Evolutionary conservation across 1,140 invertebrate genomes (phyloP), one percentile per base, ranked within the genome.

Genomic region (Drosophila punjabiensis): DNA sequence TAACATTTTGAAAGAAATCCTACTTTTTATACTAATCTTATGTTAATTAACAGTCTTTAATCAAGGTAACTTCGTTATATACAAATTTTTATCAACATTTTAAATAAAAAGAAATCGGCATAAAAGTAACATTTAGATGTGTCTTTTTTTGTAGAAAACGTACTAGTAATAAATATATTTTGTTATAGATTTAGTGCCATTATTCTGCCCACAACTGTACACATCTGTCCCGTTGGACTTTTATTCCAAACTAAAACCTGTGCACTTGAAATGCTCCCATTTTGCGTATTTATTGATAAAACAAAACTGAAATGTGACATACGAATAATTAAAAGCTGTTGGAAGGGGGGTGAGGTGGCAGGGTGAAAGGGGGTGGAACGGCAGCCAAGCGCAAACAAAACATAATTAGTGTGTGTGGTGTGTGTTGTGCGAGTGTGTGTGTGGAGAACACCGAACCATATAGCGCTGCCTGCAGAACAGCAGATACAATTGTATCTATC

Each of bases 321-420:
- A 61, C 68, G 76, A 83, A 83, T 88, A 87, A 83, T 83, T 83
- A 77, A 87, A 73, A 59, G 70, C 70, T 61, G 18, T 24, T 10
- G 9, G 33, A 0, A 2, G 1, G 14, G 35, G 20, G 45, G 8
- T 30, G 30, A 33, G 48, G 16, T 56, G 39, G 32, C 33, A 2
- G 59, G 59, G 48, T 47, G 56, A 16, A 48, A 41, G 53, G 60
- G 60, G 63, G 8, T 67, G 76, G 67, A 67, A 45, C 43, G 35
- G 10, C 85, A 88, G 74, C 85, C 69, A 85, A 88, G 78, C 84
- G 84, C 74, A 89, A 89, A 89, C 74, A 62, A 48, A 81, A 84
- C 84, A 89, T 88, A 88, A 89, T 88, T 81, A 84, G 58, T 67
- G 43, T 58, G 20, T 67, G 53, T 60, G 63, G 24, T 63, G 43